Evolutionary conservation across 2,888 invertebrate species (phyloP), one percentile per base, ranked within the genome.

Genomic region (Gortyna flavago): DNA sequence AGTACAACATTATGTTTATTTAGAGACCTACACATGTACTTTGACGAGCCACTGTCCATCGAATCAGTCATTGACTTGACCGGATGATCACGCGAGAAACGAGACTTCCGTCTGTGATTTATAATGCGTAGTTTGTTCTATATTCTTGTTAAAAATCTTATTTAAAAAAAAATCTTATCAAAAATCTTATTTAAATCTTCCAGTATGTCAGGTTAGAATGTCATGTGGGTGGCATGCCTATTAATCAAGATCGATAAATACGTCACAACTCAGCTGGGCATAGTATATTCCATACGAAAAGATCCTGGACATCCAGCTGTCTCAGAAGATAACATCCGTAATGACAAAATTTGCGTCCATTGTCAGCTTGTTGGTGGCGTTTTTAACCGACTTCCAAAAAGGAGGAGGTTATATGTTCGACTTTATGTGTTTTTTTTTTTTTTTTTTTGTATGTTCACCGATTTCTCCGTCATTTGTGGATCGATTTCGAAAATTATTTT

Each of bases 41-140:
- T 54, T 65, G 35, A 72, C 41, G 35, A 65, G 48, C 48, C 41
- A 59, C 41, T 41, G 59, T 57, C 70, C 64, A 65, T 41, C 32
- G 48, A 67, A 77, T 85, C 83, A 82, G 83, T 84, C 79, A 84
- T 78, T 85, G 83, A 85, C 81, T 65, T 78, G 72, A 38, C 61
- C 74, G 35, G 38, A 59, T 74, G 57, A 65, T 72, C 74, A 70
- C 72, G 71, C 57, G 51, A 72, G 68, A n/a, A 35, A 35, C 35
- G 57, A 73, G 48, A 72, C 61, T 76, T 76, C 76, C 72, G 59
- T 44, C 25, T 16, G 57, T 75, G 72, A 64, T 72, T 69, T 61
- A 8, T 65, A 57, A 35, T 70, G 66, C 65, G 48, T 57, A 72
- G 44, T 29, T 61, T 75, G 81, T 67, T 44, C 66, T 18, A 75